Conservation (phyloP, 2,888 invertebrate species). For the Hypercompe scribonia region DNA sequence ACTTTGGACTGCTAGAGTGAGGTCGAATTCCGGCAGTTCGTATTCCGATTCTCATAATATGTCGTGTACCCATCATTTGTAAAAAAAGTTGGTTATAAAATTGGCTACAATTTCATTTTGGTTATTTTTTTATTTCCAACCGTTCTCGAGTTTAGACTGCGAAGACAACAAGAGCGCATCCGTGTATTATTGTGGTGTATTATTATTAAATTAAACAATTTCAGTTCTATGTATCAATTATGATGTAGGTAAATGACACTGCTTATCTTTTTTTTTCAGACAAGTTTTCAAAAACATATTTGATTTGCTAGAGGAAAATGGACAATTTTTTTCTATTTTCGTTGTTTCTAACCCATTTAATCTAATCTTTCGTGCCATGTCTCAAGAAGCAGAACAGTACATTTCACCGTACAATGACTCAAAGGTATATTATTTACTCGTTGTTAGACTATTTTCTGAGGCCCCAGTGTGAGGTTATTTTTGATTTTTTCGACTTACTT, state of each 20-base stretch:
- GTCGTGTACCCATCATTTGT: no score
- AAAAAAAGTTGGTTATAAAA: no score
- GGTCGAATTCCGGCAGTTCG: no score
- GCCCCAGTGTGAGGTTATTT: no score
- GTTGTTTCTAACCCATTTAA: not conserved
- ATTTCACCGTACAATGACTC: not conserved
- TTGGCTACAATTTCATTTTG: no score
- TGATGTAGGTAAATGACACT: not conserved
- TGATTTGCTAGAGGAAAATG: slow-evolving; percentile 5
- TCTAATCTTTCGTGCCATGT: not conserved
- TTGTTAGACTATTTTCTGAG: not conserved
- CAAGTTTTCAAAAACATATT: slow-evolving; percentile 8
- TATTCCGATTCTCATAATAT: no score
- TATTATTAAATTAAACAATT: not conserved
- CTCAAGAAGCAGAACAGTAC: not conserved
- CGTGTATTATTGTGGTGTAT: no score
- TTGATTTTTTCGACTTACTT: no score
- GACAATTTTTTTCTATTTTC: not conserved
- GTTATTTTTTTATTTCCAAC: no score
- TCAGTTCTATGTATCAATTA: not conserved
- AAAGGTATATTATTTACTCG: not conserved
- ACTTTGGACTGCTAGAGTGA: no score
- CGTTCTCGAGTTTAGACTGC: no score
- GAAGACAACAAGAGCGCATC: no score
- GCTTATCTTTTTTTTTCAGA: slow-evolving; percentile 6